Percentiles rank a stretch among this genome's conserved stretches.
Evolutionary conservation across 2,113 vertebrate genomes (phyloP).

Genomic region (Cyprinodon brontotheroides): DNA sequence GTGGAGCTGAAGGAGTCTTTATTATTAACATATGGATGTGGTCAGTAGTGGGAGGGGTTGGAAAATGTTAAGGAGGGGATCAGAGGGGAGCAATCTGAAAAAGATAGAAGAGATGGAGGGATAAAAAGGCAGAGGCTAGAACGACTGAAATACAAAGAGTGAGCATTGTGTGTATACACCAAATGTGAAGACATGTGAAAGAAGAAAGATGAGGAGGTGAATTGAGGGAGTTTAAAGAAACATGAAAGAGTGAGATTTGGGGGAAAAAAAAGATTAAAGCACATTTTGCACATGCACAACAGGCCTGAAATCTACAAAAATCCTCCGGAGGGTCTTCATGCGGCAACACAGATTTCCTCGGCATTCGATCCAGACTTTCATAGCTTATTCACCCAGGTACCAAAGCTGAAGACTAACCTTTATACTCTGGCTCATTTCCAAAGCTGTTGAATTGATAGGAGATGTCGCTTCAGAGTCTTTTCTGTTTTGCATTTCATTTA

Average conservation of each 20-base stretch:
- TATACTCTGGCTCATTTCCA: background rate
- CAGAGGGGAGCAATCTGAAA: conserved; percentile 28
- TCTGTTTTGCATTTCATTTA: background rate
- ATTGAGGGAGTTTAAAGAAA: background rate
- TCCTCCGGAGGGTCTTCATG: background rate
- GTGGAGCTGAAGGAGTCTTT: conserved; percentile 57
- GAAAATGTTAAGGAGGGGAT: conserved; percentile 20
- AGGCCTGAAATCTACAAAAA: background rate
- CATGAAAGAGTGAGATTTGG: background rate
- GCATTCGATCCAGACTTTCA: background rate
- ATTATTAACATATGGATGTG: conserved; percentile 68
- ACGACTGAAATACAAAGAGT: conserved; percentile 21
- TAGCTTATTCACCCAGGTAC: background rate
- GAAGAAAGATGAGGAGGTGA: conserved; percentile 21
- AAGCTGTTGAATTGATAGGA: background rate
- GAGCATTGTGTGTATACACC: background rate
- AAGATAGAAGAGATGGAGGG: conserved; percentile 20
- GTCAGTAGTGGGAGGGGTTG: conserved; percentile 27
- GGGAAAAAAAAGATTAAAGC: background rate
- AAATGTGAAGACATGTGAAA: background rate
- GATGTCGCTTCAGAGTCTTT: background rate
- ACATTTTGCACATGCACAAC: conserved; percentile 1
- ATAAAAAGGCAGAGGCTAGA: conserved; percentile 33
- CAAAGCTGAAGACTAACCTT: background rate
- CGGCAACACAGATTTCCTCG: background rate